Conservation (phyloP, 2,113 vertebrate species). For the Siphamia tubifer region DNA sequence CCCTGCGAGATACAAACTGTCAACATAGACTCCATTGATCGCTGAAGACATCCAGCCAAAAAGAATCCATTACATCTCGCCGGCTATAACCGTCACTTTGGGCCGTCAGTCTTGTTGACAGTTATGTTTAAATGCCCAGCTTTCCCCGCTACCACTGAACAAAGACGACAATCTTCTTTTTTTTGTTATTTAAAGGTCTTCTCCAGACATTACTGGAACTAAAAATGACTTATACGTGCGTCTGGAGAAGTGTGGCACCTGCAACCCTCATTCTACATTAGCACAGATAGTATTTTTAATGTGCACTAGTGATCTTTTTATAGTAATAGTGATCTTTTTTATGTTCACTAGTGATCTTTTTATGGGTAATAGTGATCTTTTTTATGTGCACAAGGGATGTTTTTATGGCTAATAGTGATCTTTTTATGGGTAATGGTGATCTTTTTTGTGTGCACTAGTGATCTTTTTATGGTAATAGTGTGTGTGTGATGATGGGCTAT, state of each 20-base stretch:
- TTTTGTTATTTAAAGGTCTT: not conserved
- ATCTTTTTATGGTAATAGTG: no score
- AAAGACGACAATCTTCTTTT: constrained; percentile 1
- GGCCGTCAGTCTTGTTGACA: constrained; percentile 16
- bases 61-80: not conserved
- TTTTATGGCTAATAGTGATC: no score
- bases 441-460: no score
- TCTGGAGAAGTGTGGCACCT: not conserved
- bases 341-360: no score
- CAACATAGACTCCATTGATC: constrained; percentile 18
- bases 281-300: no score
- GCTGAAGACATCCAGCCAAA: not conserved
- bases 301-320: no score
- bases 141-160: not conserved
- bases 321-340: no score
- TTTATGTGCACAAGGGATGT: no score
- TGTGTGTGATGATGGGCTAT: no score
- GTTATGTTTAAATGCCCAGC: constrained; percentile 3
- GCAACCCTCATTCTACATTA: not conserved
- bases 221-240: not conserved
- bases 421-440: no score
- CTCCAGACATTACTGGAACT: not conserved
- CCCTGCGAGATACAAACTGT: constrained; percentile 15
- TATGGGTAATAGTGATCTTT: no score
- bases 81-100: not conserved